Evolutionary conservation across 2,888 invertebrate genomes (phyloP).

Genomic region (Lymantria monacha): DNA sequence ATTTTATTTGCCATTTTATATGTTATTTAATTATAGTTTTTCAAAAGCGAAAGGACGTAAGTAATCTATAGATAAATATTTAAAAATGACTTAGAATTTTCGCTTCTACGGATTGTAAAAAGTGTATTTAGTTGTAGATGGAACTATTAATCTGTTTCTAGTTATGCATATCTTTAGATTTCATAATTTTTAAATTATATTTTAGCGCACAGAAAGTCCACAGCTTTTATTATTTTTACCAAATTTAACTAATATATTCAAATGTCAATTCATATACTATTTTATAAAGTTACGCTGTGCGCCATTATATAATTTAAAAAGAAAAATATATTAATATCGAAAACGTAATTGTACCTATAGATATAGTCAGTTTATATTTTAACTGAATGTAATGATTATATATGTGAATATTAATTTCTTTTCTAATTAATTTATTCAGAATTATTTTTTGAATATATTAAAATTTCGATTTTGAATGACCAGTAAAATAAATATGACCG

Average conservation of each 20-base stretch:
- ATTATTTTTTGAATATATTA: no score
- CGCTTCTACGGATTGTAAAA: slow-evolving; percentile 78
- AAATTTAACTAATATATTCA: not conserved
- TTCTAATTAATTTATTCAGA: slow-evolving; percentile 30
- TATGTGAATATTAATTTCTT: slow-evolving; percentile 54
- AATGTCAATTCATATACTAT: slow-evolving; percentile 1
- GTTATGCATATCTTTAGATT: slow-evolving; percentile 80
- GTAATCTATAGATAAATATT: slow-evolving; percentile 60
- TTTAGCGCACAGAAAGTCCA: slow-evolving; percentile 26
- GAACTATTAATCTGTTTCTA: slow-evolving; percentile 77
- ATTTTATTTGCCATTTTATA: not conserved
- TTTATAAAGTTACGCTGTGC: slow-evolving; percentile 19
- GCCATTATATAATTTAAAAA: slow-evolving; percentile 46
- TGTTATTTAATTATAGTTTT: slow-evolving; percentile 33
- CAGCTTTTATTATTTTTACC: not conserved
- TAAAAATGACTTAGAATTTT: slow-evolving; percentile 68
- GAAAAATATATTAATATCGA: slow-evolving; percentile 45
- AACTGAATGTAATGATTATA: slow-evolving; percentile 37
- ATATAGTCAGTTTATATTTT: slow-evolving; percentile 55
- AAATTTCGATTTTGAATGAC: no score
- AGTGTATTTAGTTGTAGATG: slow-evolving; percentile 80
- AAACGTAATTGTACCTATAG: slow-evolving; percentile 52
- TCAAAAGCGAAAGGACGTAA: slow-evolving; percentile 38
- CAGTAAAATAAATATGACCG: no score
- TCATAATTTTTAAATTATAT: slow-evolving; percentile 53